Percentiles rank a stretch among this genome's conserved stretches.
phyloP scores from a whole-genome alignment of 2,888 invertebrate genomes.

The Drosophila anomalata region DNA sequence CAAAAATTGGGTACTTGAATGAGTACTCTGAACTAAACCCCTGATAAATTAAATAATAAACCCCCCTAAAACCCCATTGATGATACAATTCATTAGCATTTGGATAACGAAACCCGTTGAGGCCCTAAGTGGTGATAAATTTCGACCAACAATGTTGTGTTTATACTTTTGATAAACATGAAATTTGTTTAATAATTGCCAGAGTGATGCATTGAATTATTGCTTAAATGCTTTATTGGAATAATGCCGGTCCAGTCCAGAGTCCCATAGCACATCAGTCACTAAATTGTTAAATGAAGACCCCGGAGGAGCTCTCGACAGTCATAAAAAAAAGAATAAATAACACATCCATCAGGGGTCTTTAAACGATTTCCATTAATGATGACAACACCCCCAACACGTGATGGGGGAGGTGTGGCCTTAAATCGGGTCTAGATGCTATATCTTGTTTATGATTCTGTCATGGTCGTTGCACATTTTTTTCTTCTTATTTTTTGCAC shows the following conservation, averaged over 20 bases:
- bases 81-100: neutral
- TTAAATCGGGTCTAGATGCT: constrained; percentile 10
- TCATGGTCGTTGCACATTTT: constrained; percentile 42
- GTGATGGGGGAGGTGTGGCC: constrained; percentile 1
- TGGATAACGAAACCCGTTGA: neutral
- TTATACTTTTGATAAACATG: neutral
- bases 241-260: neutral
- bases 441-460: constrained; percentile 51
- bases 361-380: constrained; percentile 41
- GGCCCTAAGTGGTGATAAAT: neutral
- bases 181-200: neutral
- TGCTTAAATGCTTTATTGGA: neutral
- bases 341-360: constrained; percentile 53
- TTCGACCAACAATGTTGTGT: neutral
- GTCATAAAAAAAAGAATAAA: constrained; percentile 54
- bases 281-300: constrained; percentile 37
- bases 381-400: constrained; percentile 4
- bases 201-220: neutral
- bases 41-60: too few species aligned
- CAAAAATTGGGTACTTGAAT: too few species aligned
- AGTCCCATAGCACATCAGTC: neutral
- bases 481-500: neutral
- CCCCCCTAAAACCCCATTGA: neutral
- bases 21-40: too few species aligned
- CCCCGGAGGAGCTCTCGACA: constrained; percentile 22